A percentile compares a stretch with the other conserved stretches of the same genome.
phyloP scores from a whole-genome alignment of 2,888 invertebrate genomes.

The Rhaphigaster nebulosa region DNA sequence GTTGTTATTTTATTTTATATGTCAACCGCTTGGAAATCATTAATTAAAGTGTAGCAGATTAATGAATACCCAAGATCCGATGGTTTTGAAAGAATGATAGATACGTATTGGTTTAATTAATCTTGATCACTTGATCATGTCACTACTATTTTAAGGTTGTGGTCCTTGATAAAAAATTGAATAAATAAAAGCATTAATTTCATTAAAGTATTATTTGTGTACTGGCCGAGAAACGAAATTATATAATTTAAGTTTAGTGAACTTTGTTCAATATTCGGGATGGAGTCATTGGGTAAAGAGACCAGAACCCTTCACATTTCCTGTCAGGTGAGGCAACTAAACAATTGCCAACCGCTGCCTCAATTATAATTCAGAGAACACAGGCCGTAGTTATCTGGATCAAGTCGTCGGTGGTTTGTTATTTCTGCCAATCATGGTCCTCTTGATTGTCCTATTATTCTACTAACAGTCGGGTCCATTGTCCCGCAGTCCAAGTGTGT shows the following conservation, averaged over 20 bases:
- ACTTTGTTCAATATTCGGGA: background rate
- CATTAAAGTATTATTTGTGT: background rate
- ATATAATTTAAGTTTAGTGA: background rate
- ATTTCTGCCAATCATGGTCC: slow-evolving; percentile 31
- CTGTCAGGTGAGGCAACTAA: slow-evolving; percentile 38
- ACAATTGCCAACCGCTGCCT: slow-evolving; percentile 11
- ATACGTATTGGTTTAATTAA: too few relatives aligned
- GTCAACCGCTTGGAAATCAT: too few relatives aligned
- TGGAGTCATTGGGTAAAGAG: background rate
- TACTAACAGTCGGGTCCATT: slow-evolving; percentile 23
- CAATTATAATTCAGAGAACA: slow-evolving; percentile 40
- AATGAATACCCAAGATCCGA: too few relatives aligned
- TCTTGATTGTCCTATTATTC: slow-evolving; percentile 24
- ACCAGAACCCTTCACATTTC: slow-evolving; percentile 12
- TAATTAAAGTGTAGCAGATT: too few relatives aligned
- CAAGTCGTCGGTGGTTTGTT: slow-evolving; percentile 21
- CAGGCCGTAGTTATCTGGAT: slow-evolving; percentile 22
- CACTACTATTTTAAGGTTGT: too few relatives aligned
- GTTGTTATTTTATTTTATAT: too few relatives aligned
- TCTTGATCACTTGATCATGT: too few relatives aligned
- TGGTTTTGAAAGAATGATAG: too few relatives aligned
- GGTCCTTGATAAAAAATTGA: background rate
- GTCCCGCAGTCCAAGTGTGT: background rate
- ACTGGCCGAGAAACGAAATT: background rate
- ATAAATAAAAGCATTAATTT: background rate